phyloP scores from a whole-genome alignment of 1,140 invertebrate species.

The Penaeus vannamei region DNA sequence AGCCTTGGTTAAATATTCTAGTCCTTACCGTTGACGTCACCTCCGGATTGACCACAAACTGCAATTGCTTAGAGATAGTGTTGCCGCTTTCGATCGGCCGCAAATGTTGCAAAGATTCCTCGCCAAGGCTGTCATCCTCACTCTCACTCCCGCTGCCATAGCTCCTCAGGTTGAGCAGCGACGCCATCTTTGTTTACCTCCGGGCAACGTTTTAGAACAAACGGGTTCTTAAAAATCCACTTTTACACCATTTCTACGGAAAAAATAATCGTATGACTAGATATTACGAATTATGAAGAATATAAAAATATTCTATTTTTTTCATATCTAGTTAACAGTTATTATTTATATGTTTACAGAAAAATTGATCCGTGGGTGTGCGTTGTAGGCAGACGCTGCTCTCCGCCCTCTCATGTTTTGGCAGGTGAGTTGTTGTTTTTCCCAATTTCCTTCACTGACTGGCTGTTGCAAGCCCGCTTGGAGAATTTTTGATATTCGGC shows the following conservation, averaged over 20 bases:
- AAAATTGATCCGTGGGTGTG: conserved; percentile 2
- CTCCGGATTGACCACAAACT: conserved; percentile 57
- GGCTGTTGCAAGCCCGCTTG: too few relatives aligned
- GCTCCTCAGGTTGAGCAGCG: conserved; percentile 45
- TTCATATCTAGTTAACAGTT: too few relatives aligned
- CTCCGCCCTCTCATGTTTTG: conserved; percentile 59
- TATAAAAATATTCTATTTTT: too few relatives aligned
- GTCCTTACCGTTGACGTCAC: conserved; percentile 65
- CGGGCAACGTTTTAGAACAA: conserved; percentile 32
- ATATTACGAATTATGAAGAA: too few relatives aligned
- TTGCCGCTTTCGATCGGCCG: conserved; percentile 56
- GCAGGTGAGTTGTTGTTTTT: conserved; percentile 51
- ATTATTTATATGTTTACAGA: neutral
- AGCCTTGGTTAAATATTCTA: neutral
- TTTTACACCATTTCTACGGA: too few relatives aligned
- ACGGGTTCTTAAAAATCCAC: neutral
- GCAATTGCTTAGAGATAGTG: conserved; percentile 49
- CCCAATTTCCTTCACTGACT: conserved; percentile 15
- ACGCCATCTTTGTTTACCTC: conserved; percentile 61
- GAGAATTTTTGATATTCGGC: too few relatives aligned
- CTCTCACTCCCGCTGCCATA: conserved; percentile 64
- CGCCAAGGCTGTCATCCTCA: conserved; percentile 1
- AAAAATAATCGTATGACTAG: too few relatives aligned
- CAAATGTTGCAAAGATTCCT: conserved; percentile 51
- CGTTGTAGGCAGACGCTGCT: conserved; percentile 51